Percentiles rank a stretch among this genome's conserved stretches.
Conservation (phyloP, 2,888 invertebrate species). For the Eupeodes latifasciatus region DNA sequence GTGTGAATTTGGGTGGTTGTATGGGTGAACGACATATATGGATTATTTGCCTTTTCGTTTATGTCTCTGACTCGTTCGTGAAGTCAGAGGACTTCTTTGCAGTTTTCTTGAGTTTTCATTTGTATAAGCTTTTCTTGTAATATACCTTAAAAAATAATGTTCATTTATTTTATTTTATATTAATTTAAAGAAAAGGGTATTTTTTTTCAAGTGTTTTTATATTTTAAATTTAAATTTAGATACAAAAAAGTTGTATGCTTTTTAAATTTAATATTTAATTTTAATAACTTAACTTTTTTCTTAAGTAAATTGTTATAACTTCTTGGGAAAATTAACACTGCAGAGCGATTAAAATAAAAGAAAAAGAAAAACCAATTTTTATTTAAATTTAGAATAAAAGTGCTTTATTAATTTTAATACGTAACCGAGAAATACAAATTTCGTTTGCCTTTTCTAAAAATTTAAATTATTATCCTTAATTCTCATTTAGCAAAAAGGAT, state of each 20-base stretch:
- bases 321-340: no score
- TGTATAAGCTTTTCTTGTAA: not conserved
- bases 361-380: not conserved
- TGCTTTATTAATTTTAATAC: not conserved
- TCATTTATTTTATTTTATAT: not conserved
- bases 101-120: slow-evolving; percentile 53
- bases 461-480: not conserved
- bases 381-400: not conserved
- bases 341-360: not conserved
- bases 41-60: slow-evolving; percentile 69
- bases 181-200: not conserved
- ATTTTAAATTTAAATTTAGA: not conserved
- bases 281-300: no score
- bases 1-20: slow-evolving; percentile 30
- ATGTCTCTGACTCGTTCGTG: slow-evolving; percentile 49
- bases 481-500: not conserved
- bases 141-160: not conserved
- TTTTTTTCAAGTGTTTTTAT: not conserved
- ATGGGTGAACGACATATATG: slow-evolving; percentile 56
- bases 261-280: not conserved
- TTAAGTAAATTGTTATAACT: no score
- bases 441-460: not conserved
- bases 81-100: slow-evolving; percentile 56
- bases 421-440: not conserved
- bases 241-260: not conserved